phyloP scores from a whole-genome alignment of 2,797 vertebrate species.

The Sebastes trivittatus region DNA sequence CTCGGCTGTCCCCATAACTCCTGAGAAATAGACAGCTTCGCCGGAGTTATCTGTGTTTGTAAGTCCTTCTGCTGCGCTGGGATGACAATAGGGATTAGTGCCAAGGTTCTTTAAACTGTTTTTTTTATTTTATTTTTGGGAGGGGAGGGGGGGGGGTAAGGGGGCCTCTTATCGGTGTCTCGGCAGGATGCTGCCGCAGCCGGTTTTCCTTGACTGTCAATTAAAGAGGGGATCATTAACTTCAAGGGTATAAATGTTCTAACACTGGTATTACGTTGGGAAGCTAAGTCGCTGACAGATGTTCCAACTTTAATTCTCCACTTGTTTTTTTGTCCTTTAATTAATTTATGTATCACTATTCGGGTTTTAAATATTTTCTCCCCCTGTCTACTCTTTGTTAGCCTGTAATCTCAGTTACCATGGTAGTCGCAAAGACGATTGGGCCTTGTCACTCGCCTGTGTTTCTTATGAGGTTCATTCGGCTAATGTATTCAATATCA shows the following conservation, averaged over 20 bases:
- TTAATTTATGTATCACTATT: constrained; percentile 88
- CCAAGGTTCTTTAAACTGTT: constrained; percentile 83
- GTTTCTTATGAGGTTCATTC: constrained; percentile 80
- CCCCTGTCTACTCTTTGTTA: constrained; percentile 77
- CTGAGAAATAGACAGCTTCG: constrained; percentile 80
- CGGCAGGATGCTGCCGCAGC: constrained; percentile 81
- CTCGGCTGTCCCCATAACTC: constrained; percentile 79
- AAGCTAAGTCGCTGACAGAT: constrained; percentile 88
- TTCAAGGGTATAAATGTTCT: constrained; percentile 90
- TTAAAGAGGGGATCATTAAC: constrained; percentile 89
- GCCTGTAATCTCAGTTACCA: constrained; percentile 82
- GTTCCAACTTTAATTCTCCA: constrained; percentile 87
- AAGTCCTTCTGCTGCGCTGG: constrained; percentile 83
- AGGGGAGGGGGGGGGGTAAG: constrained; percentile 2
- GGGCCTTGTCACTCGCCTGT: constrained; percentile 78
- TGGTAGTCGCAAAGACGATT: constrained; percentile 78
- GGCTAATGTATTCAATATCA: constrained; percentile 84
- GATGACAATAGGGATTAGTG: constrained; percentile 88
- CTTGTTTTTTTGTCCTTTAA: constrained; percentile 85
- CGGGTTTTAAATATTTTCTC: constrained; percentile 76
- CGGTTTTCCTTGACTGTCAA: constrained; percentile 86
- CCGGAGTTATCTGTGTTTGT: constrained; percentile 83
- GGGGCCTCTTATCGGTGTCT: constrained; percentile 80
- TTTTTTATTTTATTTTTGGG: constrained; percentile 74
- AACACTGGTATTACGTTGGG: constrained; percentile 87